phyloP scores from a whole-genome alignment of 2,888 invertebrate genomes.

The Cryptophagus acutangulus region DNA sequence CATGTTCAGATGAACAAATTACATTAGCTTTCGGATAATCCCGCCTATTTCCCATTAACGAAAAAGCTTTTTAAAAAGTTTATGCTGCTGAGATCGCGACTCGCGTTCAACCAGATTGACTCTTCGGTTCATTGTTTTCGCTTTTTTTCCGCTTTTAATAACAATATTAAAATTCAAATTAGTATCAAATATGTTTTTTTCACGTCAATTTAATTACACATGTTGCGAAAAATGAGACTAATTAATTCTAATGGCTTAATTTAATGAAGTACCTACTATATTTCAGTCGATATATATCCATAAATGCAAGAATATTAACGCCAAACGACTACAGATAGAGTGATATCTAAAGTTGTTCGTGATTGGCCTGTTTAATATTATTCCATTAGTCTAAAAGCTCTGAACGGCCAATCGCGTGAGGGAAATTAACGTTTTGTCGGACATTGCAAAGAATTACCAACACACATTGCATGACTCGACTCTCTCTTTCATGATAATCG shows the following conservation, averaged over 20 bases:
- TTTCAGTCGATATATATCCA: no score
- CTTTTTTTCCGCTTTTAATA: no score
- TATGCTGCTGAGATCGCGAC: conserved; percentile 15
- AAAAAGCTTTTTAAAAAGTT: conserved; percentile 45
- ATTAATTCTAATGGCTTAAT: no score
- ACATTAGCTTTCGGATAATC: conserved; percentile 46
- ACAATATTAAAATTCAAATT: no score
- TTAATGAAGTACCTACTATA: no score
- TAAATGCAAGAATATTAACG: conserved; percentile 4
- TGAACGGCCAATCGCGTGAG: conserved; percentile 41
- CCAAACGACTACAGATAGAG: no score
- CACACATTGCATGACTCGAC: conserved; percentile 30
- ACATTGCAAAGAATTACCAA: conserved; percentile 42
- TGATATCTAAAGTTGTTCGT: conserved; percentile 44
- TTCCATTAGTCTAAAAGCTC: conserved; percentile 46
- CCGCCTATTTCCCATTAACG: conserved; percentile 47
- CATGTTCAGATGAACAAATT: conserved; percentile 49
- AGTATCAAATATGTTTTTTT: no score
- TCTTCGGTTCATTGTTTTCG: not conserved
- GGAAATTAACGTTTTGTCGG: conserved; percentile 45
- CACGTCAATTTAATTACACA: no score
- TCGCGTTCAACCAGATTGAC: conserved; percentile 6
- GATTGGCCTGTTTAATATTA: conserved; percentile 42
- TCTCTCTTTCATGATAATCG: conserved; percentile 30
- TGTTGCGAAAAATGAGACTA: no score